Base-by-base conservation (phyloP, 2,797 vertebrate genomes). In the Calcarius lapponicus region DNA sequence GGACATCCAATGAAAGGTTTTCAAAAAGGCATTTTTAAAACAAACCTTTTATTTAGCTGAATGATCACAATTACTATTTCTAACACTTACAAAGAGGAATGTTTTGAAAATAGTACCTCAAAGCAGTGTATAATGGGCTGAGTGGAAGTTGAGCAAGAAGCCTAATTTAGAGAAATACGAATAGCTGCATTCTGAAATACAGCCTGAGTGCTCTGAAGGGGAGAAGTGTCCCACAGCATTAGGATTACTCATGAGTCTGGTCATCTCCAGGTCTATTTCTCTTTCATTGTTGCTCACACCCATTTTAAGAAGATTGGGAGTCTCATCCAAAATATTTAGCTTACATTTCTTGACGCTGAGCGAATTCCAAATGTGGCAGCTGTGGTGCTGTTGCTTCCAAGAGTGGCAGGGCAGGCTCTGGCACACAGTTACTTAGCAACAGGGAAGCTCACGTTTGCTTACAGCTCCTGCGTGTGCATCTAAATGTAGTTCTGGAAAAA, bases 381-480 rank as follows among this genome's bases (percentile, higher is more conserved):
- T 32, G 71, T 50, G 74, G n/a, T 72, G 74, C 47, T 88, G 93
- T 67, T 92, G 93, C 94, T 95, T 90, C 69, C 65, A 62, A 73
- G 64, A 48, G 65, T 86, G 51, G 47, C 65, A 40, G 11, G 34
- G 81, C 93, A 90, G 83, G 86, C 92, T 96, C 80, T 71, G 91
- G 81, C 50, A 45, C 47, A 42, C 38, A 24, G 98, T 97, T 91
- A 51, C 97, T 96, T 96, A 92, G 97, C 96, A 97, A 94, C 97
- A 92, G 84, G 61, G 93, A 88, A 95, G 93, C 96, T 90, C 86
- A 88, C 75, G 29, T 96, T 97, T 97, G 86, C 21, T 25, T 85
- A 86, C 13, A 50, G 92, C 94, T 95, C 86, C 40, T 94, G 94
- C 5, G 51, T 91, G 70, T 96, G 96, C 95, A 95, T 95, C 97